phyloP scores from a whole-genome alignment of 2,797 vertebrate genomes.

The Gadopsis bispinosus region DNA sequence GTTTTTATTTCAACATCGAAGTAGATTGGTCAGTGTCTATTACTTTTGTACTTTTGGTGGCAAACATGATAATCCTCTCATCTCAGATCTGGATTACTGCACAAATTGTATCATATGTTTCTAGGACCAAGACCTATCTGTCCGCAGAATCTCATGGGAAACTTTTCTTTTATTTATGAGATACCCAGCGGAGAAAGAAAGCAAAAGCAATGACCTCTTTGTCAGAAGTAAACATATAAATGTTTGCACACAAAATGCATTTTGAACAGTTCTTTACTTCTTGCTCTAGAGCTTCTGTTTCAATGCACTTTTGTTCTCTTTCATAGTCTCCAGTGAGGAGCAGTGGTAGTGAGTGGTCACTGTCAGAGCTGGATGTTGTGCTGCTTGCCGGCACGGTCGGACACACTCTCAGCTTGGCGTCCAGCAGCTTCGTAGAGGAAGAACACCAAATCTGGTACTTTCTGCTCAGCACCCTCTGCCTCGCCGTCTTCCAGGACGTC shows the following conservation, averaged over 20 bases:
- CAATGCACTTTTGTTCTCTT: slow-evolving; percentile 5
- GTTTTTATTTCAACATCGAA: slow-evolving; percentile 33
- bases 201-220: not conserved
- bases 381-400: slow-evolving; percentile 89
- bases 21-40: not conserved
- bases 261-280: not conserved
- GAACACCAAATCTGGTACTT: slow-evolving; percentile 99
- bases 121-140: not conserved
- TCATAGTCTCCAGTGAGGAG: slow-evolving; percentile 67
- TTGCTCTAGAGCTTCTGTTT: not conserved
- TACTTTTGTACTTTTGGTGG: not conserved
- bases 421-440: slow-evolving; percentile 97
- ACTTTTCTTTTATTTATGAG: slow-evolving; percentile 2
- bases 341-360: slow-evolving; percentile 71
- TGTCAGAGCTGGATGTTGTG: slow-evolving; percentile 91
- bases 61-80: not conserved
- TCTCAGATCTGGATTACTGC: not conserved
- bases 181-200: not conserved
- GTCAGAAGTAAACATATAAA: not conserved
- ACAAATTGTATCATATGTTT: not conserved
- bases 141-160: not conserved
- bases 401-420: slow-evolving; percentile 91
- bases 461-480: slow-evolving; percentile 92
- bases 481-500: slow-evolving; percentile 90
- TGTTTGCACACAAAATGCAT: not conserved